Evolutionary conservation across 1,140 invertebrate species (phyloP).

Genomic region (Dinoponera quadriceps): DNA sequence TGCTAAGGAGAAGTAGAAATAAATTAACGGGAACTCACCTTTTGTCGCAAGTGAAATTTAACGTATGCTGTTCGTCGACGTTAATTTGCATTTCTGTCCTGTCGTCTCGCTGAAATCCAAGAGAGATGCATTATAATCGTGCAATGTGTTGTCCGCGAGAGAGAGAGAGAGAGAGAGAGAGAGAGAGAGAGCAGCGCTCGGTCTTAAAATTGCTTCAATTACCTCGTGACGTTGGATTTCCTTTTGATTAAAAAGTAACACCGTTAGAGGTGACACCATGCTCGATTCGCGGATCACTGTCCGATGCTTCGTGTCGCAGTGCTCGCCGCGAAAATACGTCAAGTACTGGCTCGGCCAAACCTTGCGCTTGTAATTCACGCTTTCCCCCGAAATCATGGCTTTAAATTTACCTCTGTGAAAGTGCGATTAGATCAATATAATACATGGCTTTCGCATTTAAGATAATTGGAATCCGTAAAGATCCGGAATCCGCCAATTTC

Average conservation of each 20-base stretch:
- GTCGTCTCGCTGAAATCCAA: not conserved
- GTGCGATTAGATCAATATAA: conserved; percentile 57
- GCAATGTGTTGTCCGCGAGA: not conserved
- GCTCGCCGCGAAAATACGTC: conserved; percentile 83
- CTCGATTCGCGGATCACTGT: conserved; percentile 85
- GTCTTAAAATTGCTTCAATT: conserved; percentile 30
- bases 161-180: too few relatives aligned
- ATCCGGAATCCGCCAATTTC: too few relatives aligned
- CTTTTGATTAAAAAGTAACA: conserved; percentile 84
- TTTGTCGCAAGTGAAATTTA: conserved; percentile 80
- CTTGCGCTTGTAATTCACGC: conserved; percentile 86
- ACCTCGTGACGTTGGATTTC: conserved; percentile 71
- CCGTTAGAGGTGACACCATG: conserved; percentile 85
- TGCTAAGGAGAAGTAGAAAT: conserved; percentile 6
- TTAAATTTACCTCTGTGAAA: conserved; percentile 82
- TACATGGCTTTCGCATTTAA: too few relatives aligned
- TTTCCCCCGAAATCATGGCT: conserved; percentile 85
- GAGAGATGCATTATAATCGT: conserved; percentile 22
- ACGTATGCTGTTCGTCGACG: conserved; percentile 77
- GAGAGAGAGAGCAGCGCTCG: not conserved
- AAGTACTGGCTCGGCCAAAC: conserved; percentile 80
- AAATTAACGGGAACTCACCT: conserved; percentile 78
- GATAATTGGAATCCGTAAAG: too few relatives aligned
- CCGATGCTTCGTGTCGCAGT: conserved; percentile 83
- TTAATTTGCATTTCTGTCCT: conserved; percentile 57